Evolutionary conservation across 2,797 vertebrate genomes (phyloP), one percentile per base, ranked within the genome.

Genomic region (Schizopygopsis pylzovi): DNA sequence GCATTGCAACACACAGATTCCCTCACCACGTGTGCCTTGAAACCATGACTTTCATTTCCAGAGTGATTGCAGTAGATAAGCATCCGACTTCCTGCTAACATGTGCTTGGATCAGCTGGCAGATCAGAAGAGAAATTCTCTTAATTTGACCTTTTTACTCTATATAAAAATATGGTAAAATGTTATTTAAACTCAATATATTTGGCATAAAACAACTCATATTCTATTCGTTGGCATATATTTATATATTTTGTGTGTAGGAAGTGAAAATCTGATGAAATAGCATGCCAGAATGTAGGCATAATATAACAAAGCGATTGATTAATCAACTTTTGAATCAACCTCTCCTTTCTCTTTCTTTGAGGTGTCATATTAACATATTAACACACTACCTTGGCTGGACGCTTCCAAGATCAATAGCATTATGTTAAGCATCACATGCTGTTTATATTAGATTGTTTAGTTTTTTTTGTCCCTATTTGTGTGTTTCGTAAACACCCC

Each of bases 271-370:
- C 78, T 92, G 89, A 77, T 45, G 65, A 88, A 95, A 91, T 94
- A 90, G 91, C 91, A 92, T 94, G 89, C 93, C 93, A 91, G 49
- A 85, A 86, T 92, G 91, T 90, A 89, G 89, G 86, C 83, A 88
- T 92, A 91, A 92, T 92, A 92, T 90, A 90, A 56, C 93, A 91
- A 95, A 94, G 89, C 90, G 91, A 92, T 95, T 96, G 92, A 95
- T 95, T 93, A 89, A 91, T 87, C 88, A 81, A 79, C 78, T 89
- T 92, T 93, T 95, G 93, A 92, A 95, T 95, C 92, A 91, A 90
- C 72, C 73, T 93, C 91, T 93, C 94, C 92, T 89, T 86, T 93
- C 16, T 79, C 89, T 91, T 88, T 89, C 84, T 90, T 78, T 85
- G 89, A 86, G 67, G 88, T 85, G 85, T 91, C 89, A 86, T 92